A percentile compares a stretch with the other conserved stretches of the same genome.
phyloP scores from a whole-genome alignment of 1,140 invertebrate genomes.

The Semibalanus balanoides region DNA sequence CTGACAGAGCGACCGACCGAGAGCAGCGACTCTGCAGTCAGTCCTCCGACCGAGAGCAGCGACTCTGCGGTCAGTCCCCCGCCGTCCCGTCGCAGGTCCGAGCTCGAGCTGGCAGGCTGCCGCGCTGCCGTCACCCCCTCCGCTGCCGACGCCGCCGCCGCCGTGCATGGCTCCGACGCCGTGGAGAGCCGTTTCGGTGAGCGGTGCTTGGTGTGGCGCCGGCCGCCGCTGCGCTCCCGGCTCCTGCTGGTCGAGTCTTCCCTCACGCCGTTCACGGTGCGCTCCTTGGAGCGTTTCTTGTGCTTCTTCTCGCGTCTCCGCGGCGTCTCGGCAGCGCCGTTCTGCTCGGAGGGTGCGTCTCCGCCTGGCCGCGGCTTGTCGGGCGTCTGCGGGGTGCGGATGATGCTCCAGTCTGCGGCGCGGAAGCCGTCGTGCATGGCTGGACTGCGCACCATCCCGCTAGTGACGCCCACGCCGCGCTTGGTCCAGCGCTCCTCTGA shows the following conservation, averaged over 20 bases:
- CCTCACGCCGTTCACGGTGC: neutral
- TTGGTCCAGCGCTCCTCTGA: neutral
- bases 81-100: neutral
- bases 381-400: conserved; percentile 24
- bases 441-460: conserved; percentile 29
- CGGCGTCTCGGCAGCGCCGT: neutral
- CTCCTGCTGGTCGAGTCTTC: neutral
- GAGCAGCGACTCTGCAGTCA: neutral
- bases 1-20: neutral
- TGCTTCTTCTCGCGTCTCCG: neutral
- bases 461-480: neutral
- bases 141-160: no score
- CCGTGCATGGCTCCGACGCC: neutral
- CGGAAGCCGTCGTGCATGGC: conserved; percentile 31
- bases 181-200: neutral
- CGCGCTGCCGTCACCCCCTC: no score
- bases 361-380: conserved; percentile 26
- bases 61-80: neutral
- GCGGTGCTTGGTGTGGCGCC: neutral
- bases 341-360: conserved; percentile 43
- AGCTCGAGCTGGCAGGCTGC: neutral
- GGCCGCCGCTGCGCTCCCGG: neutral
- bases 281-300: neutral
- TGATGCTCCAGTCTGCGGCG: conserved; percentile 31
- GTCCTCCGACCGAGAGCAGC: neutral